A percentile compares a stretch with the other conserved stretches of the same genome.
These are phyloP conservation scores for Clanis bilineata DNA, from an alignment of 2,888 invertebrate species.

Conservation along the genomic window DNA sequence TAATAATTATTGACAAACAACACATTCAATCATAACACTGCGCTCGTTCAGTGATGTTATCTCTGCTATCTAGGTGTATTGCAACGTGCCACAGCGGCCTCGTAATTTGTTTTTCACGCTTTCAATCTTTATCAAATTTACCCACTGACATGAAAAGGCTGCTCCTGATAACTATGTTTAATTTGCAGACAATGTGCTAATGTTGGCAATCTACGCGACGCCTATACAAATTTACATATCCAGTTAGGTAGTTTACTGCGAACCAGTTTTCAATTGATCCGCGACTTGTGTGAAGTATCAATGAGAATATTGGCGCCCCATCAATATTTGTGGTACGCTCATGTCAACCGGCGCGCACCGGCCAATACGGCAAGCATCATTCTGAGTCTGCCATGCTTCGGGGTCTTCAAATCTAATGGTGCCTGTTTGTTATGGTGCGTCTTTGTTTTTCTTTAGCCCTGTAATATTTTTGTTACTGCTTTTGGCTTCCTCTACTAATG, in stretches of 20 bases:
- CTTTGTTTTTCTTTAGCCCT: no score
- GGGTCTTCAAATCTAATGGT: no score
- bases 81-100: slow-evolving; percentile 25
- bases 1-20: background rate
- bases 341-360: slow-evolving; percentile 46
- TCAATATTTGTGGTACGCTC: slow-evolving; percentile 51
- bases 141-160: slow-evolving; percentile 60
- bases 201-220: slow-evolving; percentile 35
- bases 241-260: slow-evolving; percentile 29
- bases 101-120: slow-evolving; percentile 40
- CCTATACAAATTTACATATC: slow-evolving; percentile 36
- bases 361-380: slow-evolving; percentile 16
- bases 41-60: background rate
- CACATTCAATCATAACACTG: background rate
- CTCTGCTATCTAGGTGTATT: background rate
- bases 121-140: slow-evolving; percentile 60
- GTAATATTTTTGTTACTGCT: no score
- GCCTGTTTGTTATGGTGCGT: no score
- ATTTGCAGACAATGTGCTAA: slow-evolving; percentile 42
- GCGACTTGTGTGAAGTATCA: slow-evolving; percentile 39
- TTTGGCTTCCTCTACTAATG: no score
- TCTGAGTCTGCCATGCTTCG: no score
- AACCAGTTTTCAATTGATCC: slow-evolving; percentile 42
- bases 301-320: slow-evolving; percentile 50
- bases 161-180: slow-evolving; percentile 49